These are phyloP conservation scores for Pardosa pseudoannulata DNA, from an alignment of 2,888 invertebrate species.

Conservation along the genomic window DNA sequence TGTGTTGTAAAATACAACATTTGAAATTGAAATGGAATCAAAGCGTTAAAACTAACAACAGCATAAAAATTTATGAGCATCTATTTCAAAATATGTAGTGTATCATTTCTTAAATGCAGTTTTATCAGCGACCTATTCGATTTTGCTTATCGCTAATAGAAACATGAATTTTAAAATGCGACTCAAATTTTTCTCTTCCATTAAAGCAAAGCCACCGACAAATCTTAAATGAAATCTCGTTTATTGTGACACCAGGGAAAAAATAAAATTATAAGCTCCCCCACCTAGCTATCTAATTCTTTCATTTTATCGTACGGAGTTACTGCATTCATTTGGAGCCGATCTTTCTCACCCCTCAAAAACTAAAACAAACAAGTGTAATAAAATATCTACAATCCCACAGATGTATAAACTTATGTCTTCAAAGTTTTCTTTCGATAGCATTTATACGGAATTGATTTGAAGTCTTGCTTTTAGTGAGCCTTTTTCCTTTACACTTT, in stretches of 20 bases:
- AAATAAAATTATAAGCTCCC: slow-evolving; percentile 42
- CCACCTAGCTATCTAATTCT: slow-evolving; percentile 34
- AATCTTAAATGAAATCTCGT: slow-evolving; percentile 61
- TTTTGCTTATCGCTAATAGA: slow-evolving; percentile 47
- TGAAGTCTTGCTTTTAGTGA: slow-evolving; percentile 46
- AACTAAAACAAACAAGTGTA: slow-evolving; percentile 58
- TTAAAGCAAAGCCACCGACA: slow-evolving; percentile 1
- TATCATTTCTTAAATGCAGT: slow-evolving; percentile 50
- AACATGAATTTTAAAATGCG: slow-evolving; percentile 61
- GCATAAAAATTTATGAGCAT: slow-evolving; percentile 44
- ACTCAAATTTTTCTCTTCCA: background rate
- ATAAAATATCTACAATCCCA: slow-evolving; percentile 35
- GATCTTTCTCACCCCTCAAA: background rate
- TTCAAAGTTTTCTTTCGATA: slow-evolving; percentile 26
- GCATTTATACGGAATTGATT: slow-evolving; percentile 48
- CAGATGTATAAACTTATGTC: slow-evolving; percentile 35
- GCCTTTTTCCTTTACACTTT: slow-evolving; percentile 37
- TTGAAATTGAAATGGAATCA: background rate
- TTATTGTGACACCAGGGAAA: slow-evolving; percentile 47
- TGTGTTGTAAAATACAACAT: background rate
- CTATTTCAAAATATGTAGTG: slow-evolving; percentile 22
- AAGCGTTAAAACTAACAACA: background rate
- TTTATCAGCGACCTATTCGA: slow-evolving; percentile 57
- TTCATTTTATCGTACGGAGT: slow-evolving; percentile 29
- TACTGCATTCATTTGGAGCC: slow-evolving; percentile 29